Evolutionary conservation across 1,140 invertebrate species (phyloP), one percentile per base, ranked within the genome.

Genomic region (Heterodera schachtii): DNA sequence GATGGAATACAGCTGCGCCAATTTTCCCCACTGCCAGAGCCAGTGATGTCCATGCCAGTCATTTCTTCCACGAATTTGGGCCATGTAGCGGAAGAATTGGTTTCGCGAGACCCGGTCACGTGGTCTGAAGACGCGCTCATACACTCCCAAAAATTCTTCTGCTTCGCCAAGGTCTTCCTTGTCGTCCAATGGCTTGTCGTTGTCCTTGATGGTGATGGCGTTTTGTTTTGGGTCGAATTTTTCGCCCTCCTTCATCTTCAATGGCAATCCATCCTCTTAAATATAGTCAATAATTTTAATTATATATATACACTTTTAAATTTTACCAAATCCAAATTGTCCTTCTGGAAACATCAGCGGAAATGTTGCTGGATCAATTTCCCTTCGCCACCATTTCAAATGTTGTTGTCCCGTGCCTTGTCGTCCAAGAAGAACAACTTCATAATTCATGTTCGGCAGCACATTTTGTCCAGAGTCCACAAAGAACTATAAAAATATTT

Each of bases 301-400:
- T 60, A 16, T 60, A 16, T 60, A 16, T 16, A 60, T 16, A 16
- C 0, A n/a, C 2, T 60, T 4, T 60, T 11, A 4, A 4, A 4
- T 16, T 13, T 11, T n/a, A 73, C 71, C 71, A 4, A 19, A 73
- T 16, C 71, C 71, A 6, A 19, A 31, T 73, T 73, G 71, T 0
- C 71, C 71, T 41, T n/a, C 3, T 6, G 16, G 5, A 31, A 73
- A 73, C 1, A 73, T 3, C 16, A 73, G 49, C 3, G 71, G 71
- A 21, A 73, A 73, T 0, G 21, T 6, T 2, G 71, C 47, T 0
- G 71, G 71, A 21, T 73, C 71, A 1, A 73, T 73, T 19, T 73
- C 71, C 4, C 71, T 13, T 13, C 21, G 71, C 71, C 71, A 73
- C 71, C 71, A 73, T 5, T 73, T 73, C 16, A 73, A 16, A 49